Base-by-base conservation (phyloP, 2,888 invertebrate genomes). In the Apodemia hepburni region DNA sequence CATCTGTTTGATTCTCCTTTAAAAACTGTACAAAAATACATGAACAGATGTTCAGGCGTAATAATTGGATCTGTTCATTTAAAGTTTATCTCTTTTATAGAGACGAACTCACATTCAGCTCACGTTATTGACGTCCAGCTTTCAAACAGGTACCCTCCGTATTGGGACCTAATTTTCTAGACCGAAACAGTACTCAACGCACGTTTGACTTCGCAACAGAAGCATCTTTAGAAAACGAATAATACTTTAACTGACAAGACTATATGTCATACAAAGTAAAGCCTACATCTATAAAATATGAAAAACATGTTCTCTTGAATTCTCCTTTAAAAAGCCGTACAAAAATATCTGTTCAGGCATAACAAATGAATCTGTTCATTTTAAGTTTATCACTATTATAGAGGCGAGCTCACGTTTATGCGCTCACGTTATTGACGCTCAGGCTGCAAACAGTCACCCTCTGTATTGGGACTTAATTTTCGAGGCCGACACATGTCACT, bases 401-500 rank as follows among this genome's bases (percentile, higher is more conserved):
- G 42, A 61, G 57, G 61, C 61, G 42, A 18, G 18, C 61, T 61
- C 58, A 58, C 58, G 58, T 42, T 58, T 8, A 17, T 54, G 15
- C 29, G 33, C 33, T 18, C 38, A 45, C n/a, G n/a, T 42, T 61
- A 61, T 61, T 61, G 61, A 42, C 61, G 57, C 57, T 12, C 57
- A 42, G 15, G 29, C 58, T 45, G 61, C 18, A 61, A 61, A 61
- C 73, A 76, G 74, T 64, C 71, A 65, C 73, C 77, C 82, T 75
- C 73, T 73, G 70, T 76, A 75, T 71, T 72, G 75, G 79, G 82
- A 83, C 80, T 87, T 85, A 82, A 88, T 89, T 87, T 84, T 83
- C 79, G 75, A 73, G 78, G 77, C 75, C 77, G 82, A 84, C 87
- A 87, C 82, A 86, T 85, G 84, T 87, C 88, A 86, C 77, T 76